Evolutionary conservation across 2,797 vertebrate species (phyloP), one percentile per base, ranked within the genome.

Genomic region (Danio tinwini): DNA sequence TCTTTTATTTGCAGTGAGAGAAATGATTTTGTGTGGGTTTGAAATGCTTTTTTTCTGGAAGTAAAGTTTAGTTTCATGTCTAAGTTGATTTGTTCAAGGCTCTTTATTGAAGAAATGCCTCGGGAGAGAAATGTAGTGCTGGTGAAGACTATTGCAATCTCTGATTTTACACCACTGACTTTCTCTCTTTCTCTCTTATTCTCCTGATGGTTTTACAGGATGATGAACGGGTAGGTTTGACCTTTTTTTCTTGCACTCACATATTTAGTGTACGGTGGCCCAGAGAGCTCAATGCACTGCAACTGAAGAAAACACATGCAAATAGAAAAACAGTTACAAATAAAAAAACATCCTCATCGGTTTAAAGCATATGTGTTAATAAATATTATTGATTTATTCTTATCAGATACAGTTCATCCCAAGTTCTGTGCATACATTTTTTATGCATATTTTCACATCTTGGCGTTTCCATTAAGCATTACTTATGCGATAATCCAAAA

Each of bases 171-270:
- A 52, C 1, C 56, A 17, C 56, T 8, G n/a, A 7, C 13, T 59
- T 59, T 37, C 64, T 78, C 61, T 84, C 10, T 80, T 19, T 71
- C 80, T 1, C 80, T 52, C 45, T 81, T 11, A 78, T 74, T 19
- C 17, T 83, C 5, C 82, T 52, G 65, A 16, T 78, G 62, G 13
- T 65, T 49, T 44, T 17, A 12, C 88, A 95, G 94, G 90, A 95
- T 77, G 94, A 95, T 87, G 92, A 94, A 50, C 91, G 94, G 92
- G 94, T 95, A 85, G 91, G 94, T 87, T 59, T 42, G 17, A 6
- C 40, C 44, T 53, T 53, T 7, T 3, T 14, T 6, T 42, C 11
- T 21, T 21, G 19, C 42, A 14, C 13, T 65, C 37, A 8, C 9
- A 16, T 14, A 17, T 47, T 42, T 29, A 53, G 19, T 67, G 68